These are phyloP conservation scores for Pygocentrus nattereri DNA, from an alignment of 2,797 vertebrate species.

Conservation along the genomic window DNA sequence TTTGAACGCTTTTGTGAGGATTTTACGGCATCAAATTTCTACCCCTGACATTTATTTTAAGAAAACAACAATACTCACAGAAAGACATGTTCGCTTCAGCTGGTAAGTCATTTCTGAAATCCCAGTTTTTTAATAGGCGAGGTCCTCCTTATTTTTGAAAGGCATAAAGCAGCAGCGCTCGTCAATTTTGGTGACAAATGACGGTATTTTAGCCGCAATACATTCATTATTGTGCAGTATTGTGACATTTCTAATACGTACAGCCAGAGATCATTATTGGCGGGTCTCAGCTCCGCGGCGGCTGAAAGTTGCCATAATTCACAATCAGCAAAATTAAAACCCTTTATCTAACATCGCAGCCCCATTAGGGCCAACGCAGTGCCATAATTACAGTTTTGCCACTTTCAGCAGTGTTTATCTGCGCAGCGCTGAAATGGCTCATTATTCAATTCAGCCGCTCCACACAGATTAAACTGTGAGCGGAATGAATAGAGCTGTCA, in stretches of 20 bases:
- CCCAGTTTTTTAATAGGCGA: background rate
- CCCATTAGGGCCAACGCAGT: slow-evolving; percentile 65
- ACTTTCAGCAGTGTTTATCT: slow-evolving; percentile 74
- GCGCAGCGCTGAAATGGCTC: slow-evolving; percentile 72
- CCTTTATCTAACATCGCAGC: slow-evolving; percentile 40
- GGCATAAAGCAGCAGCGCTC: background rate
- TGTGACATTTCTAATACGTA: slow-evolving; percentile 7
- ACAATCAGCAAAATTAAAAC: slow-evolving; percentile 32
- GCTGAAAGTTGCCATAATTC: slow-evolving; percentile 38
- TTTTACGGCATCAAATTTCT: background rate
- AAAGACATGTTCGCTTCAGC: background rate
- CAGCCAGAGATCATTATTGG: slow-evolving; percentile 14
- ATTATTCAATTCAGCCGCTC: slow-evolving; percentile 78
- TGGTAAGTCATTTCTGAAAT: slow-evolving; percentile 1
- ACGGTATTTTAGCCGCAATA: slow-evolving; percentile 3
- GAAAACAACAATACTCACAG: background rate
- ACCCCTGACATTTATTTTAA: background rate
- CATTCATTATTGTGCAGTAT: slow-evolving; percentile 10
- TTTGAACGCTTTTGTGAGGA: background rate
- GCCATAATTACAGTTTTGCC: slow-evolving; percentile 82
- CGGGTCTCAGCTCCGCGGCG: background rate
- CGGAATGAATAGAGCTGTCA: slow-evolving; percentile 80
- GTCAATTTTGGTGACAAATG: background rate
- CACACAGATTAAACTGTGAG: slow-evolving; percentile 73
- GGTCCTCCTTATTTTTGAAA: background rate